A percentile compares a stretch with the other conserved stretches of the same genome.
phyloP scores from a whole-genome alignment of 2,888 invertebrate genomes.

The Pristionchus arcanus region DNA sequence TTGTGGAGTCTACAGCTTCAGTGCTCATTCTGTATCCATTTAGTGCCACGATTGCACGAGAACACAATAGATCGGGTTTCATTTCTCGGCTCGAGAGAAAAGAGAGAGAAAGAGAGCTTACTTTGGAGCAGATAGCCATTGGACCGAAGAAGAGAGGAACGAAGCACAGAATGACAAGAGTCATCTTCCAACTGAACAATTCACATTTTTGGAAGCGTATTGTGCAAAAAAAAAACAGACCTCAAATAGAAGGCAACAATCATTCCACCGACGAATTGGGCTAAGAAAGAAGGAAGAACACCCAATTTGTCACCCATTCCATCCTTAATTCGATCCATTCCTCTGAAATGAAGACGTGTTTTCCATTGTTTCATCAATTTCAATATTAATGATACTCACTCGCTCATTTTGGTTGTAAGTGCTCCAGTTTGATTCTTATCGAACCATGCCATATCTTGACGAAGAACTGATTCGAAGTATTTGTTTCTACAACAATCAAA shows the following conservation, averaged over 20 bases:
- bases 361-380: not conserved
- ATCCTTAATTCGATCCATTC: conserved; percentile 73
- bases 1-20: not conserved
- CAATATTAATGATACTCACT: conserved; percentile 78
- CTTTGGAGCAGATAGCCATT: conserved; percentile 79
- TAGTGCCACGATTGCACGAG: not conserved
- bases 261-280: conserved; percentile 70
- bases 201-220: not conserved
- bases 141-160: conserved; percentile 77
- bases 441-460: conserved; percentile 81
- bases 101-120: conserved; percentile 58
- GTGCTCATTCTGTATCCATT: not conserved
- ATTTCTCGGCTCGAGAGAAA: not conserved
- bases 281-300: conserved; percentile 61
- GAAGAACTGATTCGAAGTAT: conserved; percentile 79
- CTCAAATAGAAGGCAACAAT: conserved; percentile 67
- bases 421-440: conserved; percentile 81
- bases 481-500: conserved; percentile 7
- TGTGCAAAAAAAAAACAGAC: conserved; percentile 35
- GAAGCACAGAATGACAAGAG: conserved; percentile 76
- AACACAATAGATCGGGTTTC: conserved; percentile 30
- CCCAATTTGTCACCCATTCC: conserved; percentile 76
- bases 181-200: conserved; percentile 69
- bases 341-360: conserved; percentile 61
- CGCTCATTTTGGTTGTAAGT: conserved; percentile 81